Evolutionary conservation across 2,888 invertebrate species (phyloP).

Genomic region (Acanthosepion pharaonis): DNA sequence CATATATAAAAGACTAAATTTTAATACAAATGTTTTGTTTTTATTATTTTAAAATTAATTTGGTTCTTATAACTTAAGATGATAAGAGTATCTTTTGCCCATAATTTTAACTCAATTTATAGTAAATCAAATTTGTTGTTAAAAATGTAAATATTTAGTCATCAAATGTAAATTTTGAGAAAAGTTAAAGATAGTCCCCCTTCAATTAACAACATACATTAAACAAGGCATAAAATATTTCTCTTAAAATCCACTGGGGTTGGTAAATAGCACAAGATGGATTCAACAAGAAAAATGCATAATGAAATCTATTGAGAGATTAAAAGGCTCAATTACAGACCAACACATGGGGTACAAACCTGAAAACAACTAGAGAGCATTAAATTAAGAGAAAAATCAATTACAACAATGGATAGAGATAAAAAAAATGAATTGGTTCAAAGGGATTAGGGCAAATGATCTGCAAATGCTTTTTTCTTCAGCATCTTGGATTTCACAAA

Average conservation of each 20-base stretch:
- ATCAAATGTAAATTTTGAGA: no score
- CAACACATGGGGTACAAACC: not conserved
- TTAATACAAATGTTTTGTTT: no score
- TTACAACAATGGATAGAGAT: not conserved
- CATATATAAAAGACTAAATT: no score
- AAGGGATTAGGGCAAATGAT: not conserved
- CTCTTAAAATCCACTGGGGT: not conserved
- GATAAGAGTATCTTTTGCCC: no score
- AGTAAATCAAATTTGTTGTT: no score
- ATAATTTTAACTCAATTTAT: no score
- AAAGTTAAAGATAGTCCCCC: no score
- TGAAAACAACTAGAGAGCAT: constrained; percentile 3
- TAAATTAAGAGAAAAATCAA: not conserved
- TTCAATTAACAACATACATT: not conserved
- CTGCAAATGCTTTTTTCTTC: not conserved
- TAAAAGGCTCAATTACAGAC: not conserved
- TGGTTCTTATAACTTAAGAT: no score
- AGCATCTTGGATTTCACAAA: not conserved
- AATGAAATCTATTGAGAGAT: not conserved
- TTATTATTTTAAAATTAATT: no score
- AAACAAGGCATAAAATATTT: not conserved
- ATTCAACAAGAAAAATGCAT: not conserved
- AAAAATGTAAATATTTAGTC: no score
- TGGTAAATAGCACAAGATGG: not conserved
- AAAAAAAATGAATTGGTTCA: not conserved